Evolutionary conservation across 2,797 vertebrate genomes (phyloP).

Genomic region (Oophaga sylvatica): DNA sequence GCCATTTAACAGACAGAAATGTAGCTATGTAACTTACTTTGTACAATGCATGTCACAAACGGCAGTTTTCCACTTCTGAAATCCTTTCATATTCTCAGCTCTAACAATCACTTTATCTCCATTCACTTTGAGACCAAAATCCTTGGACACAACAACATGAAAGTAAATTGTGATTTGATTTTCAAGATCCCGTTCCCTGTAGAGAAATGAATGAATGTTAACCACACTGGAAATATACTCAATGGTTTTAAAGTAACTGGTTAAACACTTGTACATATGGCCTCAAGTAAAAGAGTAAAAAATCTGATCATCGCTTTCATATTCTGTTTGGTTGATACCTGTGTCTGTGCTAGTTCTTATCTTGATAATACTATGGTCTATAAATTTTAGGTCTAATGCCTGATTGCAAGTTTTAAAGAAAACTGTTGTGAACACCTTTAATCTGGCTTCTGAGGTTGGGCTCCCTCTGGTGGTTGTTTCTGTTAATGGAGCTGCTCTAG

Average conservation of each 20-base stretch:
- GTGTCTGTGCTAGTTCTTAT: no score
- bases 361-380: neutral
- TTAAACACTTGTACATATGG: no score
- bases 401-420: no score
- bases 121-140: conserved; percentile 75
- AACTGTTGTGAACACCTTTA: no score
- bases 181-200: neutral
- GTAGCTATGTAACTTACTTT: conserved; percentile 68
- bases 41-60: conserved; percentile 68
- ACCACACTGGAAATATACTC: neutral
- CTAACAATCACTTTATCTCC: conserved; percentile 74
- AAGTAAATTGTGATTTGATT: conserved; percentile 82
- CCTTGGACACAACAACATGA: conserved; percentile 85
- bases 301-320: no score
- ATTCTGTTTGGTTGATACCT: no score
- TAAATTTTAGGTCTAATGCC: no score
- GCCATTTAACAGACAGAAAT: neutral
- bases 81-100: conserved; percentile 62
- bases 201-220: neutral
- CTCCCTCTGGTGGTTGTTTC: no score
- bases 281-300: no score
- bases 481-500: no score
- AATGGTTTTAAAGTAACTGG: neutral
- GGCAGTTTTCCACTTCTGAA: neutral
- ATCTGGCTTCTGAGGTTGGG: no score